Percentiles rank a stretch among this genome's conserved stretches.
Conservation (phyloP, 2,113 vertebrate genomes). For the Ictidomys tridecemlineatus region DNA sequence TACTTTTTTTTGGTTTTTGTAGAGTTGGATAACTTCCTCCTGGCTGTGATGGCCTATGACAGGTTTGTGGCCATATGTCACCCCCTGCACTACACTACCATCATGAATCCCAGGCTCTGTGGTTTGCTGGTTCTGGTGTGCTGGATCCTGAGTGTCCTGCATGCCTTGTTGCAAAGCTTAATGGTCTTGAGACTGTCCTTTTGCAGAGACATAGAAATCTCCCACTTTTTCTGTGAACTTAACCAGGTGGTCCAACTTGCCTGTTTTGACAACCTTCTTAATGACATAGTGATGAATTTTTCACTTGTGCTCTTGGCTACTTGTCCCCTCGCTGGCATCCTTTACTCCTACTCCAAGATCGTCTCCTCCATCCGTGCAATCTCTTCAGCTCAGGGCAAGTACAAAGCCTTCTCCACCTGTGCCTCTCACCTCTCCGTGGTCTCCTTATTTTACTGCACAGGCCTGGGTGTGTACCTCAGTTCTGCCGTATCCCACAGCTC, state of each 20-base stretch:
- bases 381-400: background rate
- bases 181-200: background rate
- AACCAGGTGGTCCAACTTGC: background rate
- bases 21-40: slow-evolving; percentile 31
- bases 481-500: background rate
- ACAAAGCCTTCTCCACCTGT: background rate
- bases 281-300: background rate
- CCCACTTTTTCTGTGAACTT: background rate
- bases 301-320: background rate
- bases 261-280: background rate
- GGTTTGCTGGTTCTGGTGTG: background rate
- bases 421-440: background rate
- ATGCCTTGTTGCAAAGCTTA: background rate
- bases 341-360: background rate
- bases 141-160: slow-evolving; percentile 35
- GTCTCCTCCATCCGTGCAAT: background rate
- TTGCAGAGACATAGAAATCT: background rate
- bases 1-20: slow-evolving; percentile 13
- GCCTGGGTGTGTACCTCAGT: background rate
- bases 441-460: background rate
- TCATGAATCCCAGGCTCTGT: slow-evolving; percentile 31
- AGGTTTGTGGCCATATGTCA: background rate
- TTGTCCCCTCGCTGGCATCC: background rate
- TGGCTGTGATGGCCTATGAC: slow-evolving; percentile 59
- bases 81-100: background rate